A percentile compares a stretch with the other conserved stretches of the same genome.
phyloP scores from a whole-genome alignment of 2,888 invertebrate genomes.

The Linnaemya tessellans region DNA sequence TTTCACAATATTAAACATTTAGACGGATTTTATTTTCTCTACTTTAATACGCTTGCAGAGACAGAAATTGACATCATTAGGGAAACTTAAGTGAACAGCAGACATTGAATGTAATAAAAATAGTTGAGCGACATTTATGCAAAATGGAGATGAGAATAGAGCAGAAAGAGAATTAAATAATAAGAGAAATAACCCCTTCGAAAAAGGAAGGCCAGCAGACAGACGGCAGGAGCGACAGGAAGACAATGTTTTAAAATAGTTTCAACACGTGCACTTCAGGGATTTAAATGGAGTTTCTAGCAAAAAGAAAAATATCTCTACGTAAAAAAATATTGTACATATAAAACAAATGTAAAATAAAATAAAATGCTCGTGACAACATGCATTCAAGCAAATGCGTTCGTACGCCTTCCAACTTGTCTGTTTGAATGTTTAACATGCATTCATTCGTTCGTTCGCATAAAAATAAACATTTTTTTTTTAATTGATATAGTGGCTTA shows the following conservation, averaged over 20 bases:
- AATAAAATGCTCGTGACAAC: slow-evolving; percentile 22
- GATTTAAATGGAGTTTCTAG: slow-evolving; percentile 55
- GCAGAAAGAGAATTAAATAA: background rate
- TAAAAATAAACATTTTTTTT: slow-evolving; percentile 18
- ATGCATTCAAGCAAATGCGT: slow-evolving; percentile 37
- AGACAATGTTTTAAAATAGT: slow-evolving; percentile 49
- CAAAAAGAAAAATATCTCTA: slow-evolving; percentile 1
- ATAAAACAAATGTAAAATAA: slow-evolving; percentile 6
- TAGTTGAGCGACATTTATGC: slow-evolving; percentile 78
- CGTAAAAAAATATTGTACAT: no score
- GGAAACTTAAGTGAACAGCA: slow-evolving; percentile 55
- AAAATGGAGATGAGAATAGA: slow-evolving; percentile 51
- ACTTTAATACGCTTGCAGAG: slow-evolving; percentile 47
- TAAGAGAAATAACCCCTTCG: slow-evolving; percentile 20
- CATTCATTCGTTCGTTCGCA: slow-evolving; percentile 5
- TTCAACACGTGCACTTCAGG: slow-evolving; percentile 58
- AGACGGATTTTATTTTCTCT: slow-evolving; percentile 30
- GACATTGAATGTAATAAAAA: slow-evolving; percentile 78
- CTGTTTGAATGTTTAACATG: slow-evolving; percentile 42
- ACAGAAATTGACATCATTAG: slow-evolving; percentile 61
- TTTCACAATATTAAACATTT: slow-evolving; percentile 43
- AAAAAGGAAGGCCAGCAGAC: slow-evolving; percentile 36
- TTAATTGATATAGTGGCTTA: slow-evolving; percentile 5
- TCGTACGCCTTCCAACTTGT: slow-evolving; percentile 1
- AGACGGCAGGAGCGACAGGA: slow-evolving; percentile 20